Evolutionary conservation across 2,113 vertebrate genomes (phyloP).

Genomic region (Caranx melampygus): DNA sequence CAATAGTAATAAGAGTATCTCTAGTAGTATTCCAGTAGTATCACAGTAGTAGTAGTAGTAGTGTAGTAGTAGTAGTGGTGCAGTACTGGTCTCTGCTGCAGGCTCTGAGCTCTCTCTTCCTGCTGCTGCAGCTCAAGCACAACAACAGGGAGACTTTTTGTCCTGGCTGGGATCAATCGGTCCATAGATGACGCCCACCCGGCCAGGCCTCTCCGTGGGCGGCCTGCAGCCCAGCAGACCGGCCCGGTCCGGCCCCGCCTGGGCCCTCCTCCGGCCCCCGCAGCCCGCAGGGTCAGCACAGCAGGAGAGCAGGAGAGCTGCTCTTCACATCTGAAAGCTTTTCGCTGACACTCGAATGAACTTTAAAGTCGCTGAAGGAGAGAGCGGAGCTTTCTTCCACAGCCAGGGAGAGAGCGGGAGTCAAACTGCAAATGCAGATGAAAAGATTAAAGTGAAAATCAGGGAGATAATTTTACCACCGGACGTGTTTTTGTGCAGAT

Average conservation of each 20-base stretch:
- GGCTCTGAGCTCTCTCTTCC: background rate
- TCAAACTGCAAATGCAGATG: too few relatives aligned
- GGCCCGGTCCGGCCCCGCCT: conserved; percentile 43
- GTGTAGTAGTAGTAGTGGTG: background rate
- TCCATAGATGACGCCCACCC: conserved; percentile 81
- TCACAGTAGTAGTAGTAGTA: background rate
- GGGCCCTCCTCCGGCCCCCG: conserved; percentile 68
- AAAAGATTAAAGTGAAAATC: too few relatives aligned
- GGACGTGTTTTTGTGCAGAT: too few relatives aligned
- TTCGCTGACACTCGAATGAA: conserved; percentile 39
- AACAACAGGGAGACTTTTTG: conserved; percentile 75
- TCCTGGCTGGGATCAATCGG: conserved; percentile 75
- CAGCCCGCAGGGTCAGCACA: conserved; percentile 52
- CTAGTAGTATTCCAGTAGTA: background rate
- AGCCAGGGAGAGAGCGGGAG: too few relatives aligned
- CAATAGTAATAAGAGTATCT: too few relatives aligned
- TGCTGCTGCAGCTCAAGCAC: conserved; percentile 25
- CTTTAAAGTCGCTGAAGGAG: conserved; percentile 25
- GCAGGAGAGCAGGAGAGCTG: conserved; percentile 34
- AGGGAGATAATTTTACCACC: too few relatives aligned
- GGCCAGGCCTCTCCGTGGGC: conserved; percentile 71
- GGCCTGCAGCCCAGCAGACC: conserved; percentile 52
- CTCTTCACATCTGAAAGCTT: conserved; percentile 54
- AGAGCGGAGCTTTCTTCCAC: background rate
- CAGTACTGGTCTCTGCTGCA: background rate